These are phyloP conservation scores for Ctena decussata DNA, from an alignment of 2,888 invertebrate genomes.

Conservation along the genomic window DNA sequence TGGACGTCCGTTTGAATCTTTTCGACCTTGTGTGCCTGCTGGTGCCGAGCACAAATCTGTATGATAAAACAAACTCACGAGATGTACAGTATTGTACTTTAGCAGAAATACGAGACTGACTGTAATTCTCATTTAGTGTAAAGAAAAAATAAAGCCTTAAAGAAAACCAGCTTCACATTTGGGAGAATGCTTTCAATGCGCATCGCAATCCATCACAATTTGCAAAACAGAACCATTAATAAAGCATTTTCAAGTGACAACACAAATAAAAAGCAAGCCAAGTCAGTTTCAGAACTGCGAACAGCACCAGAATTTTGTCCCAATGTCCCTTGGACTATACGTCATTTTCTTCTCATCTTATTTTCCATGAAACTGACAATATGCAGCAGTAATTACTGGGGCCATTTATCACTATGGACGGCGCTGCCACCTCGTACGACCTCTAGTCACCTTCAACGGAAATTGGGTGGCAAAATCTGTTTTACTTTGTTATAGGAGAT, in stretches of 20 bases:
- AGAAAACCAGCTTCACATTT: not conserved
- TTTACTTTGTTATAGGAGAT: slow-evolving; percentile 68
- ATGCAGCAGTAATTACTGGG: slow-evolving; percentile 60
- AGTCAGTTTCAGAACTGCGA: not conserved
- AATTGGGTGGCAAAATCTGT: slow-evolving; percentile 67
- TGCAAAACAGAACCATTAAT: slow-evolving; percentile 62
- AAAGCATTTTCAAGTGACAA: slow-evolving; percentile 54
- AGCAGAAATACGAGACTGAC: too few species aligned
- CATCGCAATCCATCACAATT: slow-evolving; percentile 64
- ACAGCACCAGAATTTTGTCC: slow-evolving; percentile 5
- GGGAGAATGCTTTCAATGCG: not conserved
- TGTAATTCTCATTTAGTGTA: not conserved
- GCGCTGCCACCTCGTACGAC: slow-evolving; percentile 58
- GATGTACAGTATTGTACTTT: too few species aligned
- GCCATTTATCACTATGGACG: slow-evolving; percentile 67
- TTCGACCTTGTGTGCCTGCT: too few species aligned
- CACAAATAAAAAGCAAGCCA: slow-evolving; percentile 51
- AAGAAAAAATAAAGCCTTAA: not conserved
- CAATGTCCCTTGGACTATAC: not conserved
- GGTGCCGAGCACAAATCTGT: too few species aligned
- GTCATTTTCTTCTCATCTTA: slow-evolving; percentile 6
- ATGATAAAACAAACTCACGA: too few species aligned
- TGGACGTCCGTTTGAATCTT: too few species aligned
- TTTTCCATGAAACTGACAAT: slow-evolving; percentile 1
- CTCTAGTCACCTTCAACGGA: slow-evolving; percentile 63